Percentiles rank a stretch among this genome's conserved stretches.
These are phyloP conservation scores for Pristis pectinata DNA, from an alignment of 2,797 vertebrate species.

Conservation along the genomic window DNA sequence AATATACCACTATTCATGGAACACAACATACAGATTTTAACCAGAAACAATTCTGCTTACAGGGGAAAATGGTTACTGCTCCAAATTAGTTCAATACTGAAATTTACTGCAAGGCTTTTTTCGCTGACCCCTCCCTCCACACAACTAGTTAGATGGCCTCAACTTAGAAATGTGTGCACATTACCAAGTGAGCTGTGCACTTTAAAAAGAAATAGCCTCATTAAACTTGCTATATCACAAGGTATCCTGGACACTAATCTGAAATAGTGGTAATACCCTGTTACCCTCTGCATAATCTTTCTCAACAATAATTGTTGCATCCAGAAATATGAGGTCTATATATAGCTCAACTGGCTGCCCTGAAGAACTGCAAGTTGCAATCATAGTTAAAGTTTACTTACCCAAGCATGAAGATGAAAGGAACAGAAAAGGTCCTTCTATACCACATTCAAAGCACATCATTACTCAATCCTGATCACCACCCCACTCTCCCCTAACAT, in stretches of 20 bases:
- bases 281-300: background rate
- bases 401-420: background rate
- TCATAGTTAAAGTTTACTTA: background rate
- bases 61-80: too few species aligned
- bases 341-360: background rate
- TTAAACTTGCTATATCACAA: too few species aligned
- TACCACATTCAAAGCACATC: background rate
- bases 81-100: too few species aligned
- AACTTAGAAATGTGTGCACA: too few species aligned
- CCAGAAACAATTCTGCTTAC: too few species aligned
- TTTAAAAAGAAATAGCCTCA: too few species aligned
- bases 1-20: background rate
- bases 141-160: too few species aligned
- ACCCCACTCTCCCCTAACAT: background rate
- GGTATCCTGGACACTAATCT: background rate
- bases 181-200: too few species aligned
- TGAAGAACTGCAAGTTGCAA: background rate
- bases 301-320: background rate
- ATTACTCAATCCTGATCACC: too few species aligned
- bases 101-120: too few species aligned
- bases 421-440: background rate
- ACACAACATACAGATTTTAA: too few species aligned
- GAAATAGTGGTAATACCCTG: background rate
- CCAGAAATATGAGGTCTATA: background rate
- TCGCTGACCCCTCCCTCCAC: too few species aligned